Evolutionary conservation across 2,113 vertebrate species (phyloP), one percentile per base, ranked within the genome.

Genomic region (Otolemur garnettii): DNA sequence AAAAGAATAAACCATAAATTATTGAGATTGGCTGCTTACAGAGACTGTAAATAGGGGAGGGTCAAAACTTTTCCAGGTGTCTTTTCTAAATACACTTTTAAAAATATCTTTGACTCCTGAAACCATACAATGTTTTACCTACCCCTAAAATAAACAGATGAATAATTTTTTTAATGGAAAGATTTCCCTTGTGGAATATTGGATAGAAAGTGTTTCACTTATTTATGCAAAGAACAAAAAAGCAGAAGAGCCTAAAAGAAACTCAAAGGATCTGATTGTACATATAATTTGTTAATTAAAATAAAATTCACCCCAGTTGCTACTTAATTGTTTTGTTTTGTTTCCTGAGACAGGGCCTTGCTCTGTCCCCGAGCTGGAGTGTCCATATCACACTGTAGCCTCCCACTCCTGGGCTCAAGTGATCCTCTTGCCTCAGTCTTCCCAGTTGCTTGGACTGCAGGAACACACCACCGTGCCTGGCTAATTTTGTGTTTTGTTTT

Each of bases 231-330:
- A 13, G 2, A 75, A 88, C 26, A 33, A 62, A 94, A 88, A 78
- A 90, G 28, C 6, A 87, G 59, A 85, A 18, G 26, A 87, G 13
- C 17, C 57, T 71, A 90, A 75, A 60, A 89, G 33, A 95, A 87
- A 80, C 38, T 69, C 4, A 30, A 59, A 90, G 42, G 24, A 93
- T 64, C 24, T 64, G 62, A 28, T 64, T 28, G 62, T 64, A 64
- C 60, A 64, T 42, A 57, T 17, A 81, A 45, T 59, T 90, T 82
- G 18, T 81, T 86, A 60, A 45, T 57, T 64, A 93, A 97, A 95
- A 72, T 82, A 64, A 93, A 93, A 74, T 55, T 57, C 33, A 88
- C 35, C 8, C 2, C 8, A 69, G 62, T n/a, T 87, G 69, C 50
- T 90, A 91, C 42, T 78, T 64, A 33, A 42, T 57, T 72, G 62